Percentiles rank a stretch among this genome's conserved stretches.
Evolutionary conservation across 37 sponge, comb jelly and placozoan species (phyloP).

Genomic region (Cliona cf. orientalis): DNA sequence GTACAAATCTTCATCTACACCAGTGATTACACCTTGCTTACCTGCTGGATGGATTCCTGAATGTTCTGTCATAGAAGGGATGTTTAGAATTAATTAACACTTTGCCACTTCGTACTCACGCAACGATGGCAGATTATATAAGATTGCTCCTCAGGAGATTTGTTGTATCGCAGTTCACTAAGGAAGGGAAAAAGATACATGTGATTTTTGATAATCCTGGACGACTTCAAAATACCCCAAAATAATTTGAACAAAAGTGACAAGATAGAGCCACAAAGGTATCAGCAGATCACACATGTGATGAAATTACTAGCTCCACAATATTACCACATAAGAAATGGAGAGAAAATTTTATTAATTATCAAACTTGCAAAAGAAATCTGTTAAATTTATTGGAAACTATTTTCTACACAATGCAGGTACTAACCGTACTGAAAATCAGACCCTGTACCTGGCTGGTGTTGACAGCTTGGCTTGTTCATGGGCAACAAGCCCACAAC

Average conservation of each 20-base stretch:
- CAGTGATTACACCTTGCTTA: neutral
- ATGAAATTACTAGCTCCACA: neutral
- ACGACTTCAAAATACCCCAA: conserved; percentile 3
- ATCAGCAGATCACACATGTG: neutral
- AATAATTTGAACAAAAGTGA: conserved; percentile 21
- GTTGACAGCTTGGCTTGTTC: conserved; percentile 13
- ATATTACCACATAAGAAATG: neutral
- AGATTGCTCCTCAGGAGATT: conserved; percentile 4
- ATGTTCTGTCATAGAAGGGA: conserved; percentile 14
- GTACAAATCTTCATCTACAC: conserved; percentile 10
- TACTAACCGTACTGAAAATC: neutral
- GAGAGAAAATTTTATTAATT: neutral
- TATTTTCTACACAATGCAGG: neutral
- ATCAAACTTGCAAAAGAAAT: neutral
- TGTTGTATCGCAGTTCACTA: neutral
- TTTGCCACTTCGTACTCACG: conserved; percentile 18
- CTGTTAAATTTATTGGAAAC: neutral
- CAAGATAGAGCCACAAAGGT: neutral
- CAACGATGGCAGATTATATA: conserved; percentile 21
- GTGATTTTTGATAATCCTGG: conserved; percentile 32
- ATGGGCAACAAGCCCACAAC: neutral
- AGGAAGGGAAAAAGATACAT: neutral
- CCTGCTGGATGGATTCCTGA: conserved; percentile 16
- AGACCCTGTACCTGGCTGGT: conserved; percentile 19
- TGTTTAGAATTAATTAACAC: conserved; percentile 37